These are phyloP conservation scores for Plebejus anna DNA, from an alignment of 2,888 invertebrate species.

Conservation along the genomic window DNA sequence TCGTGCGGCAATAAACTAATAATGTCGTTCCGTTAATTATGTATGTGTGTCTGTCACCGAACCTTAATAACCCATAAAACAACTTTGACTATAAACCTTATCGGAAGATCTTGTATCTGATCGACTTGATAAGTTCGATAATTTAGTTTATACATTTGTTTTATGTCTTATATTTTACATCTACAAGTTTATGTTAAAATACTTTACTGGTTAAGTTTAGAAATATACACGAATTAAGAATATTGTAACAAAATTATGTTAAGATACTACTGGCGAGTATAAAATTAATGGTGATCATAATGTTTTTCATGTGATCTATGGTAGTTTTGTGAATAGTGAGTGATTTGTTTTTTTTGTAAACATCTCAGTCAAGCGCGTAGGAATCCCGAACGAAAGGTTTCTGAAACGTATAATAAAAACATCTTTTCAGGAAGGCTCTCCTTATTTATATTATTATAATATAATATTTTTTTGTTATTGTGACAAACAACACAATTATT, in stretches of 20 bases:
- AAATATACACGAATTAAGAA: no score
- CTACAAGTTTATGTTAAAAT: background rate
- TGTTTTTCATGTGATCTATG: background rate
- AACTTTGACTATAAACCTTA: conserved; percentile 1
- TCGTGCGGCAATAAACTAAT: background rate
- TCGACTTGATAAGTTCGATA: background rate
- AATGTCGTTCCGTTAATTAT: conserved; percentile 9
- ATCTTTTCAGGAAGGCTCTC: no score
- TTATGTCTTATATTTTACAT: background rate
- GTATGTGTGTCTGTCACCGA: conserved; percentile 15
- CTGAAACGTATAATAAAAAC: no score
- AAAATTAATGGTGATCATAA: background rate
- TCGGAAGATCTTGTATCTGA: conserved; percentile 1
- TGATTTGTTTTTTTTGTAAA: background rate
- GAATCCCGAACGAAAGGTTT: no score
- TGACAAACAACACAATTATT: no score
- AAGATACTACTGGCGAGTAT: no score
- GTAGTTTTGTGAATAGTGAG: background rate
- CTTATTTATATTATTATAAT: no score
- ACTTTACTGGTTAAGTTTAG: no score
- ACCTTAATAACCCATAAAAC: conserved; percentile 17
- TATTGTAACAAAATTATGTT: no score
- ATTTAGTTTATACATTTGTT: background rate
- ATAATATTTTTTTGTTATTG: no score
- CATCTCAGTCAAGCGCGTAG: background rate